A percentile compares a stretch with the other conserved stretches of the same genome.
phyloP scores from a whole-genome alignment of 1,140 invertebrate genomes.

The Prorops nasuta region DNA sequence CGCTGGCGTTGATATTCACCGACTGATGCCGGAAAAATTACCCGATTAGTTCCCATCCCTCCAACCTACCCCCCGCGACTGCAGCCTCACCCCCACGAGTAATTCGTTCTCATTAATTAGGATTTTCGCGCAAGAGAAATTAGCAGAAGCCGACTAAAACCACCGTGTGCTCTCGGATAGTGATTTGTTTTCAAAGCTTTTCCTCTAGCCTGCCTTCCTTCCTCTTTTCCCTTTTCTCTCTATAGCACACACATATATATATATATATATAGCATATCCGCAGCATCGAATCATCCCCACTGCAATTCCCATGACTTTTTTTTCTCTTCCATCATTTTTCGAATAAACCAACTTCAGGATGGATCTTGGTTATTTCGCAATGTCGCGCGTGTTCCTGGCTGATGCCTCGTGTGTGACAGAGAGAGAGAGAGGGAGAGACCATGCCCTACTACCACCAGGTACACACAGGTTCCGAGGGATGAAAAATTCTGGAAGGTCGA shows the following conservation, averaged over 20 bases:
- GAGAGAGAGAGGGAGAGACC: slow-evolving; percentile 7
- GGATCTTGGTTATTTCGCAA: no score
- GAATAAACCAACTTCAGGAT: no score
- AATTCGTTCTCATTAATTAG: slow-evolving; percentile 37
- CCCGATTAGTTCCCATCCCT: slow-evolving; percentile 44
- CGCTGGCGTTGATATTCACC: slow-evolving; percentile 52
- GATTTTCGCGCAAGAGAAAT: slow-evolving; percentile 33
- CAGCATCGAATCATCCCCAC: no score
- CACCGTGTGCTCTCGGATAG: slow-evolving; percentile 1
- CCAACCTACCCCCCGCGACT: slow-evolving; percentile 1
- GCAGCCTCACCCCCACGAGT: slow-evolving; percentile 3
- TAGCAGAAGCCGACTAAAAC: slow-evolving; percentile 26
- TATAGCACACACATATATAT: no score
- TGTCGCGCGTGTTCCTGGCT: no score
- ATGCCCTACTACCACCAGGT: slow-evolving; percentile 4
- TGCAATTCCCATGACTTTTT: no score
- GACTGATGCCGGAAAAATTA: slow-evolving; percentile 55
- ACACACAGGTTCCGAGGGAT: no score
- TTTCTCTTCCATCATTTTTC: no score
- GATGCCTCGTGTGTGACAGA: neutral
- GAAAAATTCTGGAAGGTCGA: no score
- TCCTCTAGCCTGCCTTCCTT: no score
- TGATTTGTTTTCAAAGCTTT: slow-evolving; percentile 28
- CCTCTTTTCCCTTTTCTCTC: no score
- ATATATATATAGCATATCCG: no score